Conservation (phyloP, 2,888 invertebrate species). For the Belgica antarctica region DNA sequence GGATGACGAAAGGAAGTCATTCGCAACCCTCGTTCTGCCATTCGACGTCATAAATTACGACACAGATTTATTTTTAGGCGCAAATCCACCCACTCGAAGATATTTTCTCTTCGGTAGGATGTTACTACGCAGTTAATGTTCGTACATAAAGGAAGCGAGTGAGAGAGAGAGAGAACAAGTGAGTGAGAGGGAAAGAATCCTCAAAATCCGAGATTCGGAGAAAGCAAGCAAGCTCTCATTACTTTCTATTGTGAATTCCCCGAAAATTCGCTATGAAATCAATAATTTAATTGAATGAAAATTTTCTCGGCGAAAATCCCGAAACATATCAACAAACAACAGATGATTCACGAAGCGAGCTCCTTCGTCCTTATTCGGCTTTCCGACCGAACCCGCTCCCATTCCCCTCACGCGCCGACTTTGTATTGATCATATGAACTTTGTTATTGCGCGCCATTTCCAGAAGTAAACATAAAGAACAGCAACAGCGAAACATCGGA, state of each 20-base stretch:
- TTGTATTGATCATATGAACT: constrained; percentile 33
- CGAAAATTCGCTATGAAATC: background rate
- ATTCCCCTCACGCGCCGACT: constrained; percentile 3
- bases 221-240: background rate
- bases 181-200: background rate
- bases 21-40: background rate
- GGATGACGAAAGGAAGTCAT: background rate
- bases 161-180: background rate
- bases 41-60: constrained; percentile 1
- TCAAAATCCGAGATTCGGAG: no score
- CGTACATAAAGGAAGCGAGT: background rate
- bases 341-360: constrained; percentile 17
- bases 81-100: constrained; percentile 8
- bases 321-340: constrained; percentile 37
- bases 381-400: background rate
- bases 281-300: background rate
- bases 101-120: background rate
- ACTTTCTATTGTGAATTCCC: background rate
- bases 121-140: constrained; percentile 19
- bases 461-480: constrained; percentile 29
- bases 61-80: constrained; percentile 13
- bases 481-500: constrained; percentile 20
- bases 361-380: constrained; percentile 35
- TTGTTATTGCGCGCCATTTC: constrained; percentile 38
- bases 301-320: background rate